Evolutionary conservation across 2,888 invertebrate genomes (phyloP).

Genomic region (Synergus itoensis): DNA sequence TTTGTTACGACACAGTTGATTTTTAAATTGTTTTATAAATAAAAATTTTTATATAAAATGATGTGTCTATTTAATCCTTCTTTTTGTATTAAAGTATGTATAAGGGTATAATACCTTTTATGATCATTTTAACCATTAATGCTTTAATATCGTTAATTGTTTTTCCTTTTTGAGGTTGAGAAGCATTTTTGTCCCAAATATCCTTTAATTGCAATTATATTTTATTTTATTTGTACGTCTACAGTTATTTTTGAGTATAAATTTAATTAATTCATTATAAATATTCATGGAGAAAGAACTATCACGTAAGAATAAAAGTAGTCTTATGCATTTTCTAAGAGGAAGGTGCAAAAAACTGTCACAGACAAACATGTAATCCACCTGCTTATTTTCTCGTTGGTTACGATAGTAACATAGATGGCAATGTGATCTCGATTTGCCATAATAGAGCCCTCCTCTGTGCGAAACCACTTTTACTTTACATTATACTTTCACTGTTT

Average conservation of each 20-base stretch:
- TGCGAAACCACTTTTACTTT: constrained; percentile 72
- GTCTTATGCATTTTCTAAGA: not conserved
- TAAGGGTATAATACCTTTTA: too few species aligned
- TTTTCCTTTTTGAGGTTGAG: too few species aligned
- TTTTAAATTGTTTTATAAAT: not conserved
- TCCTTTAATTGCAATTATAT: too few species aligned
- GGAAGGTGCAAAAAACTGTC: not conserved
- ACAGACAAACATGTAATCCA: constrained; percentile 51
- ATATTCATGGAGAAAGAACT: not conserved
- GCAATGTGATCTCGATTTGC: constrained; percentile 66
- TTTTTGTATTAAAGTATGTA: not conserved
- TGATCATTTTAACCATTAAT: too few species aligned
- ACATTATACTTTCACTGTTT: constrained; percentile 74
- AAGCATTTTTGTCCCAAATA: too few species aligned
- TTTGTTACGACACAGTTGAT: not conserved
- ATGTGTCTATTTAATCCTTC: not conserved
- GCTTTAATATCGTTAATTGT: too few species aligned
- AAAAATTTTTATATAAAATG: not conserved
- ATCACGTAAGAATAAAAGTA: not conserved
- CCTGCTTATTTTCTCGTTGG: constrained; percentile 54
- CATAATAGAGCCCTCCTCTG: constrained; percentile 63
- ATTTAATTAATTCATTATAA: not conserved
- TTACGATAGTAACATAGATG: constrained; percentile 42
- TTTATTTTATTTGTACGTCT: too few species aligned
- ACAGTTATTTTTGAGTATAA: not conserved